These are phyloP conservation scores for Corythoichthys intestinalis DNA, from an alignment of 2,113 vertebrate species.

Conservation along the genomic window DNA sequence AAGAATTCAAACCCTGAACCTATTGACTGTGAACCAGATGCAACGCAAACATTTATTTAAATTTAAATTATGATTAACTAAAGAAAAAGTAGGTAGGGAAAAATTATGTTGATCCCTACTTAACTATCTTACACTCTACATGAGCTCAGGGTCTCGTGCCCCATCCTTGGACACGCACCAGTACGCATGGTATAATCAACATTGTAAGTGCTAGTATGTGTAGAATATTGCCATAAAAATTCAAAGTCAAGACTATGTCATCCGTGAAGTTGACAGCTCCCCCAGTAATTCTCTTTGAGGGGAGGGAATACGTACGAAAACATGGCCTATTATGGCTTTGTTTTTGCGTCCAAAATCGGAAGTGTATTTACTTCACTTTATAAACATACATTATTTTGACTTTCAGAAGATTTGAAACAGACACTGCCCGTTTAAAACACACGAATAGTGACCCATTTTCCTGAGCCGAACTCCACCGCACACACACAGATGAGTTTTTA, in stretches of 20 bases:
- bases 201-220: conserved; percentile 18
- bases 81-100: too few relatives aligned
- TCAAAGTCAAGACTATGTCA: conserved; percentile 1
- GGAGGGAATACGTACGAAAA: conserved; percentile 27
- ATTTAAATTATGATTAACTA: too few relatives aligned
- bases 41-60: too few relatives aligned
- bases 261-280: conserved; percentile 18
- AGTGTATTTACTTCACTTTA: conserved; percentile 40
- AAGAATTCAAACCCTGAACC: too few relatives aligned
- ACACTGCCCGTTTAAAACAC: conserved; percentile 31
- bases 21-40: too few relatives aligned
- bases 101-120: too few relatives aligned
- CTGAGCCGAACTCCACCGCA: conserved; percentile 43
- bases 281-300: conserved; percentile 30
- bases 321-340: conserved; percentile 43
- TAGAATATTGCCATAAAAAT: conserved; percentile 19
- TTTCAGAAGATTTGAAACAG: conserved; percentile 53
- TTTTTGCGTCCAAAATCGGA: conserved; percentile 33
- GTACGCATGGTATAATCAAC: conserved; percentile 30
- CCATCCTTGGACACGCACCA: conserved; percentile 18
- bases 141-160: conserved; percentile 16
- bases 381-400: conserved; percentile 53
- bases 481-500: conserved; percentile 46
- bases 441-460: conserved; percentile 54
- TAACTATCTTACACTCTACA: too few relatives aligned